Conservation (phyloP, 2,888 invertebrate genomes). For the Molorchus minor region DNA sequence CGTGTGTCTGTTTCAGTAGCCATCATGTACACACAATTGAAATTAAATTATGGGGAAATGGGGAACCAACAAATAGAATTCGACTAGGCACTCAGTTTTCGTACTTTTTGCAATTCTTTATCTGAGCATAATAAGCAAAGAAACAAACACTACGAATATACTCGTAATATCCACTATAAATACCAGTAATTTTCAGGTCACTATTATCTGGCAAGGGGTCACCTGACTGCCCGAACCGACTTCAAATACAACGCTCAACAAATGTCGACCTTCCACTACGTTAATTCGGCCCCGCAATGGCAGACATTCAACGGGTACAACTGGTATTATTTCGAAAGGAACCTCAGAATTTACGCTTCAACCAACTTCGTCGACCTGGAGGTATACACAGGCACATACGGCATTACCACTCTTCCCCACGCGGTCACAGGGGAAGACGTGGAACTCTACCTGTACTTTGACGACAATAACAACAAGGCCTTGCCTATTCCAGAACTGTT, state of each 20-base stretch:
- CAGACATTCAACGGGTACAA: constrained; percentile 69
- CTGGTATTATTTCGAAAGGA: constrained; percentile 66
- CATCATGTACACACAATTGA: too few species aligned
- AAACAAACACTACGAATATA: too few species aligned
- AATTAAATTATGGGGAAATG: too few species aligned
- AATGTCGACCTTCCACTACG: constrained; percentile 69
- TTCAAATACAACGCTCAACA: constrained; percentile 69
- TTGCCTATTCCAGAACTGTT: constrained; percentile 67
- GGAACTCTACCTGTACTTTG: constrained; percentile 52
- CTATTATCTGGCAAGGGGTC: constrained; percentile 67
- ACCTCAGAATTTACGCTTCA: constrained; percentile 62
- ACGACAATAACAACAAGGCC: constrained; percentile 46
- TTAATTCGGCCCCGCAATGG: constrained; percentile 75
- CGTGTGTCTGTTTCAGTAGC: too few species aligned
- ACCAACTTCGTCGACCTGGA: constrained; percentile 46
- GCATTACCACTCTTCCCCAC: constrained; percentile 64
- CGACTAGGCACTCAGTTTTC: too few species aligned
- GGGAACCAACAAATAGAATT: too few species aligned
- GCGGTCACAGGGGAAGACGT: constrained; percentile 51
- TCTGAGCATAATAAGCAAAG: too few species aligned
- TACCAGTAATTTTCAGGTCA: constrained; percentile 39
- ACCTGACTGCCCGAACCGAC: constrained; percentile 71
- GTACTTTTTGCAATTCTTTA: too few species aligned
- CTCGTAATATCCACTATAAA: too few species aligned
- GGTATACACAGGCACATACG: constrained; percentile 52